These are phyloP conservation scores for Halcyon leucocephala DNA, from an alignment of 2,797 vertebrate species.

Conservation along the genomic window DNA sequence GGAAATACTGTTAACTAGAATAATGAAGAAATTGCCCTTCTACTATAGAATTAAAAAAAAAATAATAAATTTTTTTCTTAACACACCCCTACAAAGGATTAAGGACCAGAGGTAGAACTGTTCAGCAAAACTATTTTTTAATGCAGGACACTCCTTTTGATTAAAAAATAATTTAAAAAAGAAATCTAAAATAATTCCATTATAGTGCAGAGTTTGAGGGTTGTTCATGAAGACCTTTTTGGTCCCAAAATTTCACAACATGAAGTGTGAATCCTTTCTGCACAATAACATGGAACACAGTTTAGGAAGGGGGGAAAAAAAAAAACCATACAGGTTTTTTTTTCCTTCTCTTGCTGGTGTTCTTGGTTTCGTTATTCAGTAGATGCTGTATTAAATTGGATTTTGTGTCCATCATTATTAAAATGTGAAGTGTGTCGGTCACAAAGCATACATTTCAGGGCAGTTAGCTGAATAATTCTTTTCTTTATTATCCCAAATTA, in stretches of 20 bases:
- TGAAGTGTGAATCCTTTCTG: not conserved
- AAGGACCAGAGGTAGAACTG: not conserved
- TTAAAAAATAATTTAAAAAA: not conserved
- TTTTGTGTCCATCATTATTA: conserved; percentile 85
- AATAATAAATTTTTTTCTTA: not conserved
- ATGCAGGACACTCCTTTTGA: not conserved
- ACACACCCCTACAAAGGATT: not conserved
- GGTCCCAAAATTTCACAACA: conserved; percentile 13
- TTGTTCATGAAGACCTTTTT: not conserved
- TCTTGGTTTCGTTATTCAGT: conserved; percentile 70
- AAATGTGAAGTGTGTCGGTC: conserved; percentile 86
- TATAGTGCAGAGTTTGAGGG: not conserved
- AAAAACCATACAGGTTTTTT: not conserved
- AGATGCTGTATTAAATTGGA: conserved; percentile 77
- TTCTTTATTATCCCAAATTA: conserved; percentile 88
- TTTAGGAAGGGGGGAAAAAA: not conserved
- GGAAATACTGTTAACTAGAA: not conserved
- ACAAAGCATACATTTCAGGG: conserved; percentile 83
- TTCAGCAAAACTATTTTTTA: not conserved
- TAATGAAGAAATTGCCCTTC: not conserved
- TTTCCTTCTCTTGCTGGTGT: not conserved
- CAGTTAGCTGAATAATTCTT: conserved; percentile 83
- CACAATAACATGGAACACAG: conserved; percentile 29
- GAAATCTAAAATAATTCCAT: not conserved
- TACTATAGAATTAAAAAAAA: no score